Conservation (phyloP, 1,140 invertebrate species). For the Halyomorpha halys region DNA sequence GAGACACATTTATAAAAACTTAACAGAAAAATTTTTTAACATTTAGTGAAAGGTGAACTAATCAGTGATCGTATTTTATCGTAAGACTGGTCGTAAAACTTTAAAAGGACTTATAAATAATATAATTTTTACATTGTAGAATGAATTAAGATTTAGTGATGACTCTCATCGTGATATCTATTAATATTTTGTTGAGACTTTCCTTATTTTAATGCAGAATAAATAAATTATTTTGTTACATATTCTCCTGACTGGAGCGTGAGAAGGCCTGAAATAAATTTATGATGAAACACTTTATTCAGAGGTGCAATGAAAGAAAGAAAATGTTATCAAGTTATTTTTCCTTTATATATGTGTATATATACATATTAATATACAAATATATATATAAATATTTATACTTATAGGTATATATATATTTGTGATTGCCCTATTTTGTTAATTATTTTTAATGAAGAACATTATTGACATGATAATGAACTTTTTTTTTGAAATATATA, state of each 20-base stretch:
- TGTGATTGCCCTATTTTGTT: conserved; percentile 5
- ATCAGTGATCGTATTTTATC: background rate
- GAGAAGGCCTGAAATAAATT: conserved; percentile 7
- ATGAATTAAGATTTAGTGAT: background rate
- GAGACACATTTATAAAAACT: background rate
- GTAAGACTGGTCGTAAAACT: conserved; percentile 3
- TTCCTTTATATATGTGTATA: too few relatives aligned
- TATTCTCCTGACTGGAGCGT: background rate
- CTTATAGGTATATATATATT: too few relatives aligned
- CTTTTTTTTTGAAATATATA: too few relatives aligned
- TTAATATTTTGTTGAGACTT: conserved; percentile 11
- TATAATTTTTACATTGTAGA: background rate
- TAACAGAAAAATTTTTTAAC: background rate
- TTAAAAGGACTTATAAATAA: conserved; percentile 5
- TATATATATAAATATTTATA: too few relatives aligned
- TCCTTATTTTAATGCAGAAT: conserved; percentile 11
- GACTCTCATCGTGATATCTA: background rate
- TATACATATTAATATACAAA: too few relatives aligned
- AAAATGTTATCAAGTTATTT: background rate
- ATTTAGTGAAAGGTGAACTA: conserved; percentile 4
- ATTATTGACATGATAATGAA: too few relatives aligned
- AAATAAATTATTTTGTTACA: conserved; percentile 6
- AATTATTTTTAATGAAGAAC: background rate
- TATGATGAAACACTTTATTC: conserved; percentile 8
- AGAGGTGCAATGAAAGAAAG: conserved; percentile 4